Percentiles rank a stretch among this genome's conserved stretches.
Evolutionary conservation across 2,113 vertebrate genomes (phyloP).

Genomic region (Mus spicilegus): DNA sequence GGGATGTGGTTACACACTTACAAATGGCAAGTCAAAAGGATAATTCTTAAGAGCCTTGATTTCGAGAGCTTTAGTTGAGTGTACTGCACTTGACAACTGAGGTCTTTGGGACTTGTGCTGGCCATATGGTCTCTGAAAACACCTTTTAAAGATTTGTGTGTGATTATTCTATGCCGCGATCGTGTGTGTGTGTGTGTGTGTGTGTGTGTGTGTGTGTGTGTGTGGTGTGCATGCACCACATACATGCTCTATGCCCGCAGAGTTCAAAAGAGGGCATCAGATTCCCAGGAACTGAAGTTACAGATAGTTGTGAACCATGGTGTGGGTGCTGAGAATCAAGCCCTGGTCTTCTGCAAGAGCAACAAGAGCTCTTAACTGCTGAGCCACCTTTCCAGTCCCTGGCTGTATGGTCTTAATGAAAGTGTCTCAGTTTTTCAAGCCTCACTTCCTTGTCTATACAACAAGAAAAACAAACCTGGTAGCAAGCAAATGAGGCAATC

Average conservation of each 20-base stretch:
- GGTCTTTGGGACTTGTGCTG: background rate
- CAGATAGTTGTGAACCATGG: background rate
- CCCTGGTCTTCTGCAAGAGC: background rate
- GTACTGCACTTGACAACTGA: background rate
- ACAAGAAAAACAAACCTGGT: background rate
- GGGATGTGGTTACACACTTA: conserved; percentile 62
- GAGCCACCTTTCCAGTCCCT: background rate
- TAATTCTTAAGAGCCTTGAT: background rate
- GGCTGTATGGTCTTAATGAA: background rate
- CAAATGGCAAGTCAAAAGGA: conserved; percentile 33
- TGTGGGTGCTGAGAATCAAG: background rate
- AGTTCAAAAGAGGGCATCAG: background rate
- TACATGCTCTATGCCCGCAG: background rate
- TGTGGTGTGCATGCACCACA: background rate
- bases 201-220: background rate
- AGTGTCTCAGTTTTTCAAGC: background rate
- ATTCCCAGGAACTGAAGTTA: background rate
- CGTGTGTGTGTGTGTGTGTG: background rate
- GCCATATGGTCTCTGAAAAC: background rate
- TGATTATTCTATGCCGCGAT: background rate
- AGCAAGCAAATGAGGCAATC: background rate
- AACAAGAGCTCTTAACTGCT: background rate
- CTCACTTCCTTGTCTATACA: background rate
- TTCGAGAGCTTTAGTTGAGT: background rate
- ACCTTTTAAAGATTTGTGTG: background rate